Evolutionary conservation across 2,113 vertebrate species (phyloP), one percentile per base, ranked within the genome.

Genomic region (Oryzias woworae): DNA sequence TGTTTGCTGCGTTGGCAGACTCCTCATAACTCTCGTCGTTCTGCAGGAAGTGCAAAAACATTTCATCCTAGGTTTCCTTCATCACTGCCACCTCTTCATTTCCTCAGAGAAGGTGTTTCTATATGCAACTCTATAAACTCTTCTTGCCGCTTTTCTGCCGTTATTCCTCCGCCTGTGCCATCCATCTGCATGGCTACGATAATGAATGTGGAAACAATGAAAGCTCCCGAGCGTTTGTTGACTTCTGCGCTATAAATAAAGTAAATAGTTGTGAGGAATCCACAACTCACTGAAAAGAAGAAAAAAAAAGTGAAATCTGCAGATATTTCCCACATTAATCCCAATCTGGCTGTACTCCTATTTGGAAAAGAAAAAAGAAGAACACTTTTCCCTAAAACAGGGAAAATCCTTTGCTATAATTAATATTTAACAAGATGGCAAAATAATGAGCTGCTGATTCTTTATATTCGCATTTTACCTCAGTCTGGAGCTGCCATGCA

Each of bases 1-100:
- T 88, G 88, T 89, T 89, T 82, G 71, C 73, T 77, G 71, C 81
- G 76, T 62, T 75, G 71, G 79, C 75, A 81, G 73, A 78, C 63
- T 77, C 75, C 66, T 71, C 68, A 69, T 76, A 76, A 74, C 71
- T 69, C 78, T 74, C 57, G 63, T 62, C 53, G 3, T 80, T 80
- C 66, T 74, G 66, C 73, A 65, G 66, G 18, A 76, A 83, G 69
- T 70, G 62, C 66, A 62, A 75, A 78, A 81, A 83, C 75, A 73
- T 75, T 57, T 61, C 36, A 69, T 62, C 49, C 69, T 45, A 41
- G 1, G 5, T 64, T 67, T 71, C 48, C 70, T 41, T 55, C 14
- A 14, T 50, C 18, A 14, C 49, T 66, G 18, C 48, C 72, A 71
- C 59, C 20, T 68, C 68, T 70, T 80, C 67, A 76, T 81, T 82